phyloP scores from a whole-genome alignment of 2,797 vertebrate species.

The Halcyon smyrnensis region DNA sequence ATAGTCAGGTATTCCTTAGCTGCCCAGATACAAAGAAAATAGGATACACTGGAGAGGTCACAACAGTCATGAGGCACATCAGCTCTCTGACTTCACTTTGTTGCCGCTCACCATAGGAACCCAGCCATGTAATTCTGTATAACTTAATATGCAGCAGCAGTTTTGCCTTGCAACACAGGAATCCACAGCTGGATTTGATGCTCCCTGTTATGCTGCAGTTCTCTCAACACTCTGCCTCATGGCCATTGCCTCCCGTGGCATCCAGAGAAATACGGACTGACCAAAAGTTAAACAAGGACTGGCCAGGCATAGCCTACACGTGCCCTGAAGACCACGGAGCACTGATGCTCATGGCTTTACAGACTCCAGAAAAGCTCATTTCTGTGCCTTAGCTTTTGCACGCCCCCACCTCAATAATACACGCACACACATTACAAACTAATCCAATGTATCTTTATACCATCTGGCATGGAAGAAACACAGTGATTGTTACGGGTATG shows the following conservation, averaged over 20 bases:
- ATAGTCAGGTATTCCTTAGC: background rate
- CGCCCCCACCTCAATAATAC: background rate
- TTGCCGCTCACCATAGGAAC: background rate
- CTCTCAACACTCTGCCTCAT: background rate
- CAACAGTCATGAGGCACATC: background rate
- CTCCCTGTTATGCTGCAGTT: rapidly evolving
- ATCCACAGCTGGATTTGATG: background rate
- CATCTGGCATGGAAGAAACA: conserved; percentile 46
- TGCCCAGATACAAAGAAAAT: background rate
- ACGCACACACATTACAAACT: background rate
- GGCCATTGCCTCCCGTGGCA: background rate
- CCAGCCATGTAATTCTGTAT: background rate
- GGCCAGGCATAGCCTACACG: rapidly evolving
- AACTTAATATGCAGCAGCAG: background rate
- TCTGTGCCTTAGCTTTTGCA: background rate
- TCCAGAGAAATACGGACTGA: background rate
- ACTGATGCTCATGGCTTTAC: background rate
- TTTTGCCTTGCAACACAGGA: background rate
- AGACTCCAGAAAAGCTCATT: background rate
- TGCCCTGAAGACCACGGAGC: rapidly evolving
- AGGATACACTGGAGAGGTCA: background rate
- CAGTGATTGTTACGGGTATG: conserved; percentile 15
- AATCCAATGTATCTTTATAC: conserved; percentile 43
- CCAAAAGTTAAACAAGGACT: background rate
- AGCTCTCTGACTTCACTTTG: background rate